phyloP scores from a whole-genome alignment of 2,797 vertebrate species.

The Eremophila alpestris region DNA sequence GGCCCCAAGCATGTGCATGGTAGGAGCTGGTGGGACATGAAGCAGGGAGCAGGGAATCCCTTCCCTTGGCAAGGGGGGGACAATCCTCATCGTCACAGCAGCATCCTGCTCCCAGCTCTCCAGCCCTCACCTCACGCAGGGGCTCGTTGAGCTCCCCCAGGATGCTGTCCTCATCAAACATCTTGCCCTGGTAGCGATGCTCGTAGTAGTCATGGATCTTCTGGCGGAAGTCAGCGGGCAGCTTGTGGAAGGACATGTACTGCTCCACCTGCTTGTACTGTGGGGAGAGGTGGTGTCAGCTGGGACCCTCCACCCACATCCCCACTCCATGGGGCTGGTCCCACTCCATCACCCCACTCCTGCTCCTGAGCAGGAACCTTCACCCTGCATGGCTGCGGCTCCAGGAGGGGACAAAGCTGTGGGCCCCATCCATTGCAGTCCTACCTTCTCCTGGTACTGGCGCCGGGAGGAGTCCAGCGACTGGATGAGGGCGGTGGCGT shows the following conservation, averaged over 20 bases:
- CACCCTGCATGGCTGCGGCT: rapidly evolving
- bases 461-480: conserved; percentile 94
- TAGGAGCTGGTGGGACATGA: not conserved
- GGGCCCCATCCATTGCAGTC: not conserved
- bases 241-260: conserved; percentile 99
- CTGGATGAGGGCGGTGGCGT: conserved; percentile 96
- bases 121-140: conserved; percentile 85
- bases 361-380: not conserved
- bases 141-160: conserved; percentile 95
- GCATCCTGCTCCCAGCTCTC: rapidly evolving
- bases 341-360: rapidly evolving
- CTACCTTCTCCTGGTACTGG: conserved; percentile 97
- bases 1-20: rapidly evolving
- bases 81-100: not conserved
- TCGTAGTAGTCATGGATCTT: conserved; percentile 98
- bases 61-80: rapidly evolving
- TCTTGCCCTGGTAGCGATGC: conserved; percentile 98
- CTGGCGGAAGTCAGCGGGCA: conserved; percentile 95
- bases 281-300: not conserved
- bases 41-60: not conserved
- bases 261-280: conserved; percentile 99
- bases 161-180: conserved; percentile 99
- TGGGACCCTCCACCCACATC: too few species aligned
- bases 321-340: rapidly evolving
- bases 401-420: rapidly evolving